Percentiles rank a stretch among this genome's conserved stretches.
phyloP scores from a whole-genome alignment of 2,113 vertebrate genomes.

The Oncorhynchus clarkii region DNA sequence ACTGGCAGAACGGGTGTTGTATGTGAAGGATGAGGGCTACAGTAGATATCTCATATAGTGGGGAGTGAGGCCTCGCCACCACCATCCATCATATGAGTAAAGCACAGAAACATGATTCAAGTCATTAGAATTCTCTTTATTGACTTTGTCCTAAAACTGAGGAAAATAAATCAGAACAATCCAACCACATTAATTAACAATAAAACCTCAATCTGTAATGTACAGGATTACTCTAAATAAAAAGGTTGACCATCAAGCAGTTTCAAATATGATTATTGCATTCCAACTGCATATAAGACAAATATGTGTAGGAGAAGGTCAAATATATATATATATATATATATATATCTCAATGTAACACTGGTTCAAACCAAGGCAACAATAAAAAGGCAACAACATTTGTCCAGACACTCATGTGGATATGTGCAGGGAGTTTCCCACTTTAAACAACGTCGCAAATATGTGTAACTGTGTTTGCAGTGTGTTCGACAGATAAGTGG shows the following conservation, averaged over 20 bases:
- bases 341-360: too few species aligned
- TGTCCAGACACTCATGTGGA: slow-evolving; percentile 31
- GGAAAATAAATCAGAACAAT: neutral
- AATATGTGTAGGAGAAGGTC: neutral
- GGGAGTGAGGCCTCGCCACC: too few species aligned
- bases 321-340: too few species aligned
- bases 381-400: slow-evolving; percentile 49
- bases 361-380: slow-evolving; percentile 41
- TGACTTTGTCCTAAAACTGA: neutral
- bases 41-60: too few species aligned
- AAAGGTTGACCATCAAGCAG: slow-evolving; percentile 36
- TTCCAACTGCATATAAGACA: neutral
- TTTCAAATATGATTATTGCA: slow-evolving; percentile 15
- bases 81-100: too few species aligned
- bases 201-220: neutral
- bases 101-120: too few species aligned
- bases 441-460: neutral
- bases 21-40: too few species aligned
- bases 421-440: slow-evolving; percentile 8
- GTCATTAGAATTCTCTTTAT: neutral
- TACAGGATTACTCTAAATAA: slow-evolving; percentile 12
- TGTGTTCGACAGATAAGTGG: too few species aligned
- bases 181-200: neutral
- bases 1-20: too few species aligned
- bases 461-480: slow-evolving; percentile 48